Evolutionary conservation across 2,113 vertebrate genomes (phyloP).

Genomic region (Benitochromis conjunctus): DNA sequence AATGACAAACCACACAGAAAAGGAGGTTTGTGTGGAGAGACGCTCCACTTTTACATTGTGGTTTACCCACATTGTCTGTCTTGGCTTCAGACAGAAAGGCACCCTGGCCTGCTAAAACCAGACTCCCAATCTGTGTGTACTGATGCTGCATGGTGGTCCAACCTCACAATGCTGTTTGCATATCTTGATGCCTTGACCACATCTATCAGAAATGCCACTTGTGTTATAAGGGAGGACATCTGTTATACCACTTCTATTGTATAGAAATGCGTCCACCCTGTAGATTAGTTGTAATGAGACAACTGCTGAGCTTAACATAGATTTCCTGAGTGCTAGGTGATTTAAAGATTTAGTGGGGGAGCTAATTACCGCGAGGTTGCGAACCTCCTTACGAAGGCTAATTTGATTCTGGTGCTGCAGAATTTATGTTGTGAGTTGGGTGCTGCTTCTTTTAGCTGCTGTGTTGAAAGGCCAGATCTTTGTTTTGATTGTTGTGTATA

Average conservation of each 20-base stretch:
- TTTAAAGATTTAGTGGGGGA: conserved; percentile 39
- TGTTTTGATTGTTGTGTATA: conserved; percentile 58
- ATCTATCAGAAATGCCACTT: conserved; percentile 11
- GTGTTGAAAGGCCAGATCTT: conserved; percentile 53
- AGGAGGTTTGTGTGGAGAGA: conserved; percentile 33
- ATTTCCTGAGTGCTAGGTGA: conserved; percentile 3
- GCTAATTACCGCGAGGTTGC: conserved; percentile 40
- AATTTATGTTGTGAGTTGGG: conserved; percentile 39
- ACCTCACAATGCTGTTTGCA: conserved; percentile 35
- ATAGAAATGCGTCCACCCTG: conserved; percentile 6
- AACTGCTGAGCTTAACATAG: conserved; percentile 1
- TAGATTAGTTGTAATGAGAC: conserved; percentile 17
- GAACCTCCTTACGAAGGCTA: conserved; percentile 43
- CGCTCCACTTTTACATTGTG: conserved; percentile 54
- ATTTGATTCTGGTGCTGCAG: conserved; percentile 38
- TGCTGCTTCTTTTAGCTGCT: conserved; percentile 38
- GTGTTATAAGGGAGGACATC: conserved; percentile 20
- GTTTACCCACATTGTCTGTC: conserved; percentile 48
- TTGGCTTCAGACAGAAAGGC: conserved; percentile 63
- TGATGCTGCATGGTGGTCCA: conserved; percentile 59
- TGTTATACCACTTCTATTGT: conserved; percentile 20
- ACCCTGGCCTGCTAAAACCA: conserved; percentile 33
- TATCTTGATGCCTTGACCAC: conserved; percentile 29
- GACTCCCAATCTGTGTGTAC: conserved; percentile 41
- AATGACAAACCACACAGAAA: conserved; percentile 15